These are phyloP conservation scores for Drosophila tropicalis DNA, from an alignment of 1,140 invertebrate species.

Conservation along the genomic window DNA sequence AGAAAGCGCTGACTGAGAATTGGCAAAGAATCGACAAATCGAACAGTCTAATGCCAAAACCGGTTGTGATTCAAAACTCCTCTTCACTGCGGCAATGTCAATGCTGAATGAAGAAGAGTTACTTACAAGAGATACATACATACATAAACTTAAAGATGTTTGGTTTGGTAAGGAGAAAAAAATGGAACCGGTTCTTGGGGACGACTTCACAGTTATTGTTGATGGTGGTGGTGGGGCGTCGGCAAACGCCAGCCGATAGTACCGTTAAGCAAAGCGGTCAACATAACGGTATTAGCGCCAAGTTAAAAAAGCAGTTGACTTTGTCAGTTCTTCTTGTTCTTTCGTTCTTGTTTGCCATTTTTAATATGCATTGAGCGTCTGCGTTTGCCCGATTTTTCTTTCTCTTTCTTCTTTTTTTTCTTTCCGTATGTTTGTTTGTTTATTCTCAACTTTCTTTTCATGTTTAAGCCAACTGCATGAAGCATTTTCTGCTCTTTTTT, in stretches of 20 bases:
- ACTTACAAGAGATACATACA: conserved; percentile 9
- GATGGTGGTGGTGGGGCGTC: conserved; percentile 19
- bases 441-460: conserved; percentile 69
- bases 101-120: conserved; percentile 60
- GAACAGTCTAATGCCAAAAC: conserved; percentile 24
- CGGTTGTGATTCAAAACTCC: conserved; percentile 36
- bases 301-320: conserved; percentile 40
- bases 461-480: conserved; percentile 56
- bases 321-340: conserved; percentile 29
- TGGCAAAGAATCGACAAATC: conserved; percentile 32
- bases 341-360: conserved; percentile 19
- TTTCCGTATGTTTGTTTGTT: conserved; percentile 17
- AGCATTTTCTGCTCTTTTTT: conserved; percentile 43
- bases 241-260: conserved; percentile 30
- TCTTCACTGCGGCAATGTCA: conserved; percentile 56
- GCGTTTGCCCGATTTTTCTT: conserved; percentile 6
- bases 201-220: background rate
- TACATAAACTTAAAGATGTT: background rate
- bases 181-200: conserved; percentile 56
- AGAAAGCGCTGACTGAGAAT: conserved; percentile 32
- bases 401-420: conserved; percentile 7
- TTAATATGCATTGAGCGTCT: conserved; percentile 10
- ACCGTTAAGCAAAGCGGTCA: conserved; percentile 76
- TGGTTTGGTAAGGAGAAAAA: background rate
- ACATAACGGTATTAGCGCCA: conserved; percentile 63